Conservation (phyloP, 2,888 invertebrate species). For the Sialis lutaria region DNA sequence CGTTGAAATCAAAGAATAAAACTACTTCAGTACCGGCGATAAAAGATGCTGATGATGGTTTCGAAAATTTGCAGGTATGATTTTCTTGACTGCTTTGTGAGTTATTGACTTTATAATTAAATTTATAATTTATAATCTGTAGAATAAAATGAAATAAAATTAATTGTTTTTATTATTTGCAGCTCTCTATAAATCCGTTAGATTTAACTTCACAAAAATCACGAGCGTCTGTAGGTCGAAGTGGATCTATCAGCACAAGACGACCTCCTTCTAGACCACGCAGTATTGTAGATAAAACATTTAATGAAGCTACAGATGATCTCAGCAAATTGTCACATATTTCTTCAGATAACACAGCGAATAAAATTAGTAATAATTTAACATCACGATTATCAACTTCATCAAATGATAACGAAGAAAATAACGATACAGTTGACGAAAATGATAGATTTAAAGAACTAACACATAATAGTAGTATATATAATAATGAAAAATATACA, state of each 20-base stretch:
- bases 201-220: constrained; percentile 31
- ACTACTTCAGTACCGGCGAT: too few species aligned
- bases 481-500: constrained; percentile 4
- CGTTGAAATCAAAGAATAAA: not conserved
- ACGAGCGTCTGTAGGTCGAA: constrained; percentile 30
- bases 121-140: not conserved
- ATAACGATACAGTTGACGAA: too few species aligned
- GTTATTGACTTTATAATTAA: too few species aligned
- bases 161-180: constrained; percentile 13
- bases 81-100: too few species aligned
- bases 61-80: too few species aligned
- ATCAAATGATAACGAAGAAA: not conserved
- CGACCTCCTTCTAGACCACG: constrained; percentile 31
- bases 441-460: too few species aligned
- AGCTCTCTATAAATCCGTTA: constrained; percentile 30
- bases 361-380: not conserved
- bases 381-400: not conserved
- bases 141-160: not conserved
- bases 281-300: constrained; percentile 7
- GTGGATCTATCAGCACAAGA: constrained; percentile 26
- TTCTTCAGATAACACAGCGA: constrained; percentile 27
- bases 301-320: constrained; percentile 12
- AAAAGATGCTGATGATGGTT: too few species aligned
- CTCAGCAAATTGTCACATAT: constrained; percentile 26
- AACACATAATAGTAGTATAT: not conserved